These are phyloP conservation scores for Rallus crepitans DNA, from an alignment of 2,797 vertebrate genomes.

Conservation along the genomic window DNA sequence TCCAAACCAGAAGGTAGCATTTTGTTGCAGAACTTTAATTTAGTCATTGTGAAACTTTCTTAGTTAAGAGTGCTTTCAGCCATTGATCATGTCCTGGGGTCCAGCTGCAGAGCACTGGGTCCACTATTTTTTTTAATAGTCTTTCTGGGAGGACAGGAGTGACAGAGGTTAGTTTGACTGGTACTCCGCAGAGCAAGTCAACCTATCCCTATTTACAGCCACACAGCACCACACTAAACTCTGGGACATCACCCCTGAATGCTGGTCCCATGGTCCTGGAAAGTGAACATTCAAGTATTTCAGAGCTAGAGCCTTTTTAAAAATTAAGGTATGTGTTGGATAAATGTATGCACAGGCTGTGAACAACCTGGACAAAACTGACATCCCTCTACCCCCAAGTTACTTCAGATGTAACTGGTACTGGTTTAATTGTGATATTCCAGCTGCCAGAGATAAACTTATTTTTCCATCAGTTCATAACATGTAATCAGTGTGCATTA, in stretches of 20 bases:
- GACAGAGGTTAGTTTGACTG: neutral
- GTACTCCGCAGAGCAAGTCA: neutral
- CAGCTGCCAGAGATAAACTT: neutral
- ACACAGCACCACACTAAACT: neutral
- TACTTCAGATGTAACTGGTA: neutral
- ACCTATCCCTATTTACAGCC: neutral
- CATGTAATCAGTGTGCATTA: neutral
- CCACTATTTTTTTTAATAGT: neutral
- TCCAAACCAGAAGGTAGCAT: neutral
- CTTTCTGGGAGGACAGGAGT: neutral
- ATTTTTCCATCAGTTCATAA: neutral
- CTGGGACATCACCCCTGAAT: neutral
- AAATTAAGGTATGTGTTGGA: neutral
- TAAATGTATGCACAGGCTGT: neutral
- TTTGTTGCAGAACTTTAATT: neutral
- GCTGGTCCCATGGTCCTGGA: neutral
- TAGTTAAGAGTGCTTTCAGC: neutral
- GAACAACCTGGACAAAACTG: neutral
- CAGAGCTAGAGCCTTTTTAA: neutral
- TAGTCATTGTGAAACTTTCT: neutral
- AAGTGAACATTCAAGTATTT: neutral
- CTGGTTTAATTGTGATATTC: neutral
- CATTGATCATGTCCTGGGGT: fast-evolving
- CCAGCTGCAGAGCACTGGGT: neutral
- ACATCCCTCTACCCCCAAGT: neutral